phyloP scores from a whole-genome alignment of 2,797 vertebrate genomes.

The Chrysocyon brachyurus region DNA sequence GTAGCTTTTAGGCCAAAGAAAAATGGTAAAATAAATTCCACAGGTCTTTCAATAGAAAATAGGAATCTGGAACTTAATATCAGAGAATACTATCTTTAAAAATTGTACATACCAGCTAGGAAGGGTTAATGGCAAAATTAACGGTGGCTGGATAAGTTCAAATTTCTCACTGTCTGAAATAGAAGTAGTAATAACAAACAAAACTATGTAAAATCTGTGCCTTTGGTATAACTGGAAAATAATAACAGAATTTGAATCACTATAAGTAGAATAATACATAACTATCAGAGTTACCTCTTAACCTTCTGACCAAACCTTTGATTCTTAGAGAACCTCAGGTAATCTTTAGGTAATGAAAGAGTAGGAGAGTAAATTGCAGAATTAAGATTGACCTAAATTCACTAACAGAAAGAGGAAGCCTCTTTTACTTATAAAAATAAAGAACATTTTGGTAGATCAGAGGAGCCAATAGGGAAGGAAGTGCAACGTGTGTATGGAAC shows the following conservation, averaged over 20 bases:
- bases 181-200: background rate
- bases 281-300: background rate
- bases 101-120: background rate
- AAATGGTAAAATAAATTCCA: background rate
- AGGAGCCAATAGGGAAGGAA: rapidly evolving
- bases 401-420: background rate
- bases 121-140: background rate
- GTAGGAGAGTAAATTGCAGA: rapidly evolving
- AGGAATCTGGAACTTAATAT: background rate
- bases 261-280: background rate
- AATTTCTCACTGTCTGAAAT: background rate
- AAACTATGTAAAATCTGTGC: background rate
- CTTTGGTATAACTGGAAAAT: background rate
- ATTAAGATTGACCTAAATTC: background rate
- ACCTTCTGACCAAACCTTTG: background rate
- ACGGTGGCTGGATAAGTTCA: background rate
- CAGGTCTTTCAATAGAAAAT: background rate
- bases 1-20: background rate
- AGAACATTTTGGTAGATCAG: background rate
- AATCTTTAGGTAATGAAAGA: background rate
- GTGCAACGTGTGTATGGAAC: rapidly evolving
- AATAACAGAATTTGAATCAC: background rate
- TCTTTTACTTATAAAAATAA: background rate
- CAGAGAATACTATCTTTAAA: background rate
- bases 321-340: background rate